Percentiles rank a stretch among this genome's conserved stretches.
phyloP scores from a whole-genome alignment of 2,888 invertebrate species.

The Halictus quadricinctus region DNA sequence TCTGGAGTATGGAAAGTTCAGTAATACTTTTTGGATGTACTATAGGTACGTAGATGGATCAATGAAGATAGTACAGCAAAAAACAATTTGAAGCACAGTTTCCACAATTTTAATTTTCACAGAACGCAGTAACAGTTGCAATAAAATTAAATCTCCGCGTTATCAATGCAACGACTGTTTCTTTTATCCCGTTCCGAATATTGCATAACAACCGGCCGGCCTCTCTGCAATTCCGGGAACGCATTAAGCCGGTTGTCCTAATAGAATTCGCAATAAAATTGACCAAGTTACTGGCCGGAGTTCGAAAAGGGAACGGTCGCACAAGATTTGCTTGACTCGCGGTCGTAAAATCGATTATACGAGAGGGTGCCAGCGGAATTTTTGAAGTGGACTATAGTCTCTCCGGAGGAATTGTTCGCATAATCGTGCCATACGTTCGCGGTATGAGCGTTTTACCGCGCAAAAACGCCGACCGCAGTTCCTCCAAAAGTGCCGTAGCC shows the following conservation, averaged over 20 bases:
- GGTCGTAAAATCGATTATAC: constrained; percentile 18
- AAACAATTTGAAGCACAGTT: no score
- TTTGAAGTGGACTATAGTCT: constrained; percentile 8
- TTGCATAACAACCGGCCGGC: background rate
- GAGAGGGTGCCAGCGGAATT: background rate
- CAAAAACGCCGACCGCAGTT: constrained; percentile 55
- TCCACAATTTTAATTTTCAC: no score
- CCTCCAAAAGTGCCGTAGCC: constrained; percentile 73
- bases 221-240: background rate
- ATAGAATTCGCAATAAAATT: background rate
- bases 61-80: no score
- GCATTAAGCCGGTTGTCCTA: background rate
- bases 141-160: no score
- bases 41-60: no score
- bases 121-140: no score
- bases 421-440: constrained; percentile 32
- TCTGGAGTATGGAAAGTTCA: no score
- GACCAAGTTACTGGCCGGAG: background rate
- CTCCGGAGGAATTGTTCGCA: constrained; percentile 5
- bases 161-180: no score
- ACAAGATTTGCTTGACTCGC: constrained; percentile 9
- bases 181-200: background rate
- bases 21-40: no score
- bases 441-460: constrained; percentile 42
- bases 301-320: background rate